Conservation (phyloP, 2,888 invertebrate genomes). For the Caenorhabditis japonica region DNA sequence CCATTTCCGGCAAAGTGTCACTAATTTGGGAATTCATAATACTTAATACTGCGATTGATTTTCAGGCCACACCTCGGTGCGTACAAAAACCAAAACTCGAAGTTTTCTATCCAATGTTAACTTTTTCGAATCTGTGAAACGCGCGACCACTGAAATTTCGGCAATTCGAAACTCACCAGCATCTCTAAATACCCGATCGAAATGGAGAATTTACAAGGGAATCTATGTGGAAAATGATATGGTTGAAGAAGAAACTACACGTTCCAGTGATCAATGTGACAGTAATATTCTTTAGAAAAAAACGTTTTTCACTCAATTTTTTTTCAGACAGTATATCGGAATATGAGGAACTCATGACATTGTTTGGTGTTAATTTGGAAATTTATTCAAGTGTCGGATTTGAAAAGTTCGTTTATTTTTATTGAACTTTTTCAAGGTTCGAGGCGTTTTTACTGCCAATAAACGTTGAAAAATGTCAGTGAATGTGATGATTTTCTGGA, state of each 20-base stretch:
- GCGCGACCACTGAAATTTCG: not conserved
- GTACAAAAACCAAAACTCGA: too few relatives aligned
- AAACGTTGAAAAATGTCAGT: too few relatives aligned
- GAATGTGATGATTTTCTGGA: too few relatives aligned
- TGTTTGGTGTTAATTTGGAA: conserved; percentile 6
- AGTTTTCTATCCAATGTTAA: not conserved
- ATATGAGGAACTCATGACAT: conserved; percentile 5
- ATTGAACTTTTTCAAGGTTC: too few relatives aligned
- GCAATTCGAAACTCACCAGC: not conserved
- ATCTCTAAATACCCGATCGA: not conserved
- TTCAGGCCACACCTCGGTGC: conserved; percentile 3
- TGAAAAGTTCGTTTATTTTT: conserved; percentile 18
- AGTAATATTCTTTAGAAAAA: not conserved
- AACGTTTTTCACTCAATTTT: too few relatives aligned
- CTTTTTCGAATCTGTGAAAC: conserved; percentile 1
- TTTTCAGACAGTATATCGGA: conserved; percentile 8
- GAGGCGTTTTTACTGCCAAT: too few relatives aligned
- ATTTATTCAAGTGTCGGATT: not conserved
- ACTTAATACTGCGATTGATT: too few relatives aligned
- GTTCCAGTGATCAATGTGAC: not conserved
- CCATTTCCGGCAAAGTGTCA: too few relatives aligned
- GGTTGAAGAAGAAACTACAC: not conserved
- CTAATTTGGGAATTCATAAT: too few relatives aligned
- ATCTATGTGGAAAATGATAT: conserved; percentile 9
- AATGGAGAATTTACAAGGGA: conserved; percentile 11